Evolutionary conservation across 2,888 invertebrate genomes (phyloP).

Genomic region (Caenorhabditis japonica): DNA sequence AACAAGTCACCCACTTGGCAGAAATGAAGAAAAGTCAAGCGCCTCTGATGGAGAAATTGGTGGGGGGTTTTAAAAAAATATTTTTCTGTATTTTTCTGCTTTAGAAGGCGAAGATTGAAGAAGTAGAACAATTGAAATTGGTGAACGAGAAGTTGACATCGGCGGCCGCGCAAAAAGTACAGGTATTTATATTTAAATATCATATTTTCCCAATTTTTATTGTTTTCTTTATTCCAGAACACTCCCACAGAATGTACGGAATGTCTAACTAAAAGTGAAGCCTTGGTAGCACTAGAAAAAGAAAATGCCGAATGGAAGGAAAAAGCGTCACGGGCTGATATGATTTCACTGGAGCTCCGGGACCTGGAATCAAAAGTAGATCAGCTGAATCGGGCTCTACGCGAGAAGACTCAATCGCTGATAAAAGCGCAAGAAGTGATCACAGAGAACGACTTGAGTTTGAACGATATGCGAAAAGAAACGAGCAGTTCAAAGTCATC

Average conservation of each 20-base stretch:
- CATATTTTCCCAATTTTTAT: no score
- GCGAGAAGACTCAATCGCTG: slow-evolving; percentile 47
- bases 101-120: slow-evolving; percentile 35
- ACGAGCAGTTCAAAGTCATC: slow-evolving; percentile 24
- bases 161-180: slow-evolving; percentile 29
- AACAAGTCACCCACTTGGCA: slow-evolving; percentile 46
- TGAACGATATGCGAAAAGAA: slow-evolving; percentile 35
- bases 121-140: slow-evolving; percentile 28
- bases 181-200: slow-evolving; percentile 5
- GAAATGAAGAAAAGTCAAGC: slow-evolving; percentile 44
- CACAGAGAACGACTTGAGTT: slow-evolving; percentile 36
- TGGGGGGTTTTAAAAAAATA: neutral
- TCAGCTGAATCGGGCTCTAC: slow-evolving; percentile 36
- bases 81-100: neutral
- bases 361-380: slow-evolving; percentile 52
- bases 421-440: slow-evolving; percentile 51
- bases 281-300: slow-evolving; percentile 29
- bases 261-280: slow-evolving; percentile 26
- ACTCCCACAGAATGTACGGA: slow-evolving; percentile 41
- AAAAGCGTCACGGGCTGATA: slow-evolving; percentile 35
- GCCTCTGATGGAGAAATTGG: slow-evolving; percentile 42
- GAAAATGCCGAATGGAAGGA: slow-evolving; percentile 35
- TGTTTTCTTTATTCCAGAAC: slow-evolving; percentile 41
- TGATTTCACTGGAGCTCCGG: slow-evolving; percentile 41
- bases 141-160: slow-evolving; percentile 33